Base-by-base conservation (phyloP, 2,888 invertebrate genomes). In the Acanthoscelides obtectus region DNA sequence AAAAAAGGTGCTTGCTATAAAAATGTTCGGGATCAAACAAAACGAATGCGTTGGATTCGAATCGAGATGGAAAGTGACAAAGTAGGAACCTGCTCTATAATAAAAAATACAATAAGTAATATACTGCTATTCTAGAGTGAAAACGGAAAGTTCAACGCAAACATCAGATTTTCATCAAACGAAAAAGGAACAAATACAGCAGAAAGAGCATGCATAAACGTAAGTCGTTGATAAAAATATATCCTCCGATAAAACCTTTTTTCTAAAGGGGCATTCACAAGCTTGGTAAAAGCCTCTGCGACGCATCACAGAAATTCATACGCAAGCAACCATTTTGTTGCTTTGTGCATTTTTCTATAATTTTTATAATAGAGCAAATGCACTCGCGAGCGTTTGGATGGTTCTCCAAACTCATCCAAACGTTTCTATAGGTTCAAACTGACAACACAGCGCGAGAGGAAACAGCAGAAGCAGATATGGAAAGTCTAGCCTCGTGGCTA, bases 11-110 rank as follows among this genome's bases (percentile, higher is more conserved):
- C n/a, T n/a, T 12, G 45, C 45, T 45, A n/a, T 20, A 66, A 67
- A 84, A 69, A 87, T 87, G 79, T 86, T 88, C 72, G 83, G 83
- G 64, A 84, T 86, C 71, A 86, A 84, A 77, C 85, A 84, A 25
- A 85, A 85, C 17, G 86, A 86, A 65, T 84, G 87, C 71, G 83
- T 87, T 21, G 88, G 87, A 69, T 88, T 88, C 80, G 85, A 83
- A 70, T 86, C 88, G 0, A 83, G 84, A 45, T 86, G 85, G 82
- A 84, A 83, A 72, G 78, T 83, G 6, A 86, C 85, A 74, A 86
- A 83, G 84, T 84, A 81, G 73, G 75, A 71, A 69, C 68, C 64
- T 67, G n/a, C 67, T n/a, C n/a, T 17, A 22, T 67, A 66, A 67
- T 67, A 70, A n/a, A 22, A 69, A 20, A 5, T n/a, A 65, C 21